Evolutionary conservation across 1,140 invertebrate genomes (phyloP), one percentile per base, ranked within the genome.

Genomic region (Lucilia sericata): DNA sequence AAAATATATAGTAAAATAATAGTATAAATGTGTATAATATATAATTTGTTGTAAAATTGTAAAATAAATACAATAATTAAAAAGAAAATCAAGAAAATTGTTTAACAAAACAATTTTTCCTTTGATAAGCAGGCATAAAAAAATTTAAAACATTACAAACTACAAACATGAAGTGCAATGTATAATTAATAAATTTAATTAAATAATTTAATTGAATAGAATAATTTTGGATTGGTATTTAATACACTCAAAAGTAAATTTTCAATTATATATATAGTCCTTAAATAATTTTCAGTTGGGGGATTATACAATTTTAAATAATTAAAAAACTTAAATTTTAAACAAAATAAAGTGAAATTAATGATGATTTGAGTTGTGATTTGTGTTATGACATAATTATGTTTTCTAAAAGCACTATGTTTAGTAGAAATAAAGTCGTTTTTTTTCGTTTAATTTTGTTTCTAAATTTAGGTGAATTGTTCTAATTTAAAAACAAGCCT

Each of bases 401-500:
- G 13, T 34, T 76, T 34, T 36, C 30, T 10, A 76, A 36, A 76
- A 76, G 25, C 36, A 78, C 42, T 78, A 10, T 78, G 2, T 78
- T 76, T 76, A 14, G 12, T 30, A 17, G 14, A 75, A 34, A n/a
- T n/a, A 42, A 19, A 0, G 4, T 78, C 75, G 75, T 42, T 78
- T 78, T 42, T 76, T 70, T 70, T 70, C n/a, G 25, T 36, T 76
- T 74, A 74, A 75, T 25, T 75, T 12, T 75, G 30, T 30, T 75
- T 47, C 42, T 55, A 49, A 70, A 82, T 55, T 82, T 60, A 60
- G 49, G 60, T 55, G 81, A 82, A 82, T 82, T 82, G 49, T 70
- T 82, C 81, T 82, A 82, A 82, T 82, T 82, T 82, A 82, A 82
- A 82, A 82, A 82, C 81, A 82, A 60, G 21, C 60, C 60, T 60